phyloP scores from a whole-genome alignment of 2,113 vertebrate genomes.

The Agelaius tricolor region DNA sequence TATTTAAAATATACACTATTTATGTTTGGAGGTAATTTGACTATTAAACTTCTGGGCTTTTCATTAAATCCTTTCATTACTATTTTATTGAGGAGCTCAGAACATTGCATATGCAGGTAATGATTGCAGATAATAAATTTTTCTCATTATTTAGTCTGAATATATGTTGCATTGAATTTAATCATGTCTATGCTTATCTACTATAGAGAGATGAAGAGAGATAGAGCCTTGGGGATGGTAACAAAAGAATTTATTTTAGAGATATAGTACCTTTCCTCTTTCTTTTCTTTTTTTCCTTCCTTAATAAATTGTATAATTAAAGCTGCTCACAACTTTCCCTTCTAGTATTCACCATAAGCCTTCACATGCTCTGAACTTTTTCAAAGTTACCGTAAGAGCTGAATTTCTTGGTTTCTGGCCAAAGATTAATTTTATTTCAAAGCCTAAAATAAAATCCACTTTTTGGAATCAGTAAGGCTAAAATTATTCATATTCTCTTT shows the following conservation, averaged over 20 bases:
- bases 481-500: conserved; percentile 13
- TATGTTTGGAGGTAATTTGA: background rate
- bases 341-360: background rate
- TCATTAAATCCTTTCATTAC: background rate
- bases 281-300: background rate
- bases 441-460: conserved; percentile 1
- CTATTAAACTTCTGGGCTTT: background rate
- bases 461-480: background rate
- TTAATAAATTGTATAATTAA: background rate
- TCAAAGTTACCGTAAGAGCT: background rate
- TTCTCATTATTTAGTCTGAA: background rate
- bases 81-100: background rate
- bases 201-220: background rate
- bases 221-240: background rate
- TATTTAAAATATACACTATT: background rate
- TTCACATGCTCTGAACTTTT: background rate
- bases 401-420: conserved; percentile 14
- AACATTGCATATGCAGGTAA: background rate
- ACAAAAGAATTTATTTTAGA: background rate
- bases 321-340: background rate
- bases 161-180: background rate
- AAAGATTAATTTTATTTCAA: conserved; percentile 33
- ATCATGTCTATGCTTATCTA: background rate
- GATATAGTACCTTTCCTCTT: background rate
- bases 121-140: background rate